Evolutionary conservation across 2,888 invertebrate species (phyloP), one percentile per base, ranked within the genome.

Genomic region (Sericinus montela): DNA sequence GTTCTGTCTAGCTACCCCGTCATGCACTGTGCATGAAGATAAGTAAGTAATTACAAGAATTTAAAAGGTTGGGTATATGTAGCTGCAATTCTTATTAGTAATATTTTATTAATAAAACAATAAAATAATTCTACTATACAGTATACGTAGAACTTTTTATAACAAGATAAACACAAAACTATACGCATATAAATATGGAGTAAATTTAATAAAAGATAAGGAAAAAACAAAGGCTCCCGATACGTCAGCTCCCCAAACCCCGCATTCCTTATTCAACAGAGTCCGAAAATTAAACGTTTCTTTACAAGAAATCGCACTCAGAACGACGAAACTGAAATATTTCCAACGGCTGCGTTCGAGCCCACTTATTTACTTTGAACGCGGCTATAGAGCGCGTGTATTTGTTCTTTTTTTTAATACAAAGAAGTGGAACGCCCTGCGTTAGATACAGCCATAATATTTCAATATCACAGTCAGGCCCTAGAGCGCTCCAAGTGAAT

Each of bases 221-320:
- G 30, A 11, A 38, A 39, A 39, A 35, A 49, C 8, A 29, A 45
- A 29, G 30, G 35, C 13, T 35, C 35, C 34, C 35, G 46, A 37
- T 42, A 41, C 37, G 30, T 39, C 48, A 19, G n/a, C 10, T 9
- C 38, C 38, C 35, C 6, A 14, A 43, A 51, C 55, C 63, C 63
- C 69, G 70, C 83, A 86, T 87, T 80, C 82, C 80, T 87, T 85
- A 85, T 87, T 87, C 80, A 87, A 63, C 68, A 67, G 58, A 66
- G 83, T 79, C 86, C 84, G 75, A 82, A 79, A 80, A 78, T 78
- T 75, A 76, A 75, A 75, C 77, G 75, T 68, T 63, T 71, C 68
- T 62, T 69, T 82, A 87, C 87, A 87, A 87, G 87, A 82, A 80
- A 83, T 83, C 75, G 85, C 87, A 87, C 87, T 87, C 82, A 81